These are phyloP conservation scores for Aphrocallistes beatrix DNA, from an alignment of 37 sponge, comb jelly and placozoan species.

Conservation along the genomic window DNA sequence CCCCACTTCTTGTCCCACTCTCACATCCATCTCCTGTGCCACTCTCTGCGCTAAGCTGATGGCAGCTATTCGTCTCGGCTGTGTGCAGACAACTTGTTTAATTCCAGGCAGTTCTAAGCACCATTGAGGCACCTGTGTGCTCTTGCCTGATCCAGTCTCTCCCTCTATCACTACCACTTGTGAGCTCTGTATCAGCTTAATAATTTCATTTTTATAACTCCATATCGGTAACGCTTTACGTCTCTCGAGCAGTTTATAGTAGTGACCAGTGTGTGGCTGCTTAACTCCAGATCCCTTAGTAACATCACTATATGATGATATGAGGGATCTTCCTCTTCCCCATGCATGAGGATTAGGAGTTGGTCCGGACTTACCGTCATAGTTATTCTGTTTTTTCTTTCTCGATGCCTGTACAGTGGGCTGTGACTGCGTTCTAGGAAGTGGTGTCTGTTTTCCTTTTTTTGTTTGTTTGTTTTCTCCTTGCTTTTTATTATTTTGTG, in stretches of 20 bases:
- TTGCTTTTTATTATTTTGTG: too few species aligned
- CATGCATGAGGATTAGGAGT: too few species aligned
- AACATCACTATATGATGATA: too few species aligned
- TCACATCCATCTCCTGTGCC: background rate
- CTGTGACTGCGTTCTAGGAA: too few species aligned
- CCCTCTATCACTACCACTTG: background rate
- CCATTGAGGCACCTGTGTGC: constrained; percentile 12
- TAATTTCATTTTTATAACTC: background rate
- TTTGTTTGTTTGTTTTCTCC: too few species aligned
- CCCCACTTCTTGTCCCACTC: background rate
- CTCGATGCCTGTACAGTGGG: too few species aligned
- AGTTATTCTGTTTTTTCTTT: too few species aligned
- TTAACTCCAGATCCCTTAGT: too few species aligned
- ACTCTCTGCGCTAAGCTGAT: constrained; percentile 7
- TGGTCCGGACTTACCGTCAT: too few species aligned
- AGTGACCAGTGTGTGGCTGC: too few species aligned
- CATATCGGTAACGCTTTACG: background rate
- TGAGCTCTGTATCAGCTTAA: background rate
- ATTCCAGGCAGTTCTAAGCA: background rate
- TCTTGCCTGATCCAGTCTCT: background rate
- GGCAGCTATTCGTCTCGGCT: background rate
- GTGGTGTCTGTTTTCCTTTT: too few species aligned
- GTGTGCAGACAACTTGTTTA: background rate
- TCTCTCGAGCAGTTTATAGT: background rate
- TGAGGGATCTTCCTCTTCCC: too few species aligned